Conservation (phyloP, 2,113 vertebrate species). For the Oceanodroma tethys region DNA sequence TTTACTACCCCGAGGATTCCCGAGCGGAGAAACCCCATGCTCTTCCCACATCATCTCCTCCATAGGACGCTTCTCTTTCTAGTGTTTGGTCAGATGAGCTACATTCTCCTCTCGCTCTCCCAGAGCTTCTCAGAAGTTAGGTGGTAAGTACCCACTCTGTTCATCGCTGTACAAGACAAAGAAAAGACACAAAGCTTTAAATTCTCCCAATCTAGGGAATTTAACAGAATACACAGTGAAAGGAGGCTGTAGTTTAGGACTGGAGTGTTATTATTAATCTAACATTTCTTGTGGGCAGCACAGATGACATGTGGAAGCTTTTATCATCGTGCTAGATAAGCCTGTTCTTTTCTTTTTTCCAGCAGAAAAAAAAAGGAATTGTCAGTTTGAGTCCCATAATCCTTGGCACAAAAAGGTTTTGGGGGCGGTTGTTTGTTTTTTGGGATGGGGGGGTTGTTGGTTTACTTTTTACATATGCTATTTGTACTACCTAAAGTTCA, state of each 20-base stretch:
- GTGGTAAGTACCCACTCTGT: background rate
- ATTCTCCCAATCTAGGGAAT: background rate
- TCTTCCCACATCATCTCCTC: background rate
- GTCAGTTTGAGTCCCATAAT: background rate
- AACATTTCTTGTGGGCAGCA: background rate
- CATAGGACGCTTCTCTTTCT: background rate
- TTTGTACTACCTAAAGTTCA: background rate
- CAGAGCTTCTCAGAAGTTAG: background rate
- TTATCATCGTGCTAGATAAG: background rate
- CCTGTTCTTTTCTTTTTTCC: background rate
- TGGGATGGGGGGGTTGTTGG: background rate
- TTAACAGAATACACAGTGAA: background rate
- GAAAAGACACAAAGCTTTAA: background rate
- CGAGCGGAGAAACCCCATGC: fast-evolving
- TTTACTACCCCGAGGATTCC: background rate
- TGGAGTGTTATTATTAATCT: background rate
- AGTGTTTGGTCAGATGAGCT: background rate
- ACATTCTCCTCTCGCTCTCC: background rate
- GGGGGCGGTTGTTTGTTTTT: background rate
- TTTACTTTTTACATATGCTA: background rate
- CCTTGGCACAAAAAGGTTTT: background rate
- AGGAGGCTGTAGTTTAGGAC: background rate
- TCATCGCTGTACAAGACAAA: background rate
- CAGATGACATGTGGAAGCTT: background rate
- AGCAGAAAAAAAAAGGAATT: background rate